These are phyloP conservation scores for Lerista edwardsae DNA, from an alignment of 2,797 vertebrate species.

Conservation along the genomic window DNA sequence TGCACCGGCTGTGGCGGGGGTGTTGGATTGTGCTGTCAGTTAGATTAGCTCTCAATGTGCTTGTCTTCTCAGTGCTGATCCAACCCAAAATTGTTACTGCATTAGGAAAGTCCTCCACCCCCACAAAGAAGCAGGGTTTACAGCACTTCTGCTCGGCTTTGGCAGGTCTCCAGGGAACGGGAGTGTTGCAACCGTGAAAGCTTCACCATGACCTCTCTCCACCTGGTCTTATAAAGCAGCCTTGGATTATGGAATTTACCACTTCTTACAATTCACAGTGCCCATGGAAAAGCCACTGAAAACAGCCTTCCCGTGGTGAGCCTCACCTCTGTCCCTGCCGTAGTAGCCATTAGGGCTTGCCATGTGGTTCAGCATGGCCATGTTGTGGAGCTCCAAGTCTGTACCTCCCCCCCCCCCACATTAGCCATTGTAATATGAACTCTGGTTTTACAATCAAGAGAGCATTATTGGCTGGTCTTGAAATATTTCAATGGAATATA, in stretches of 20 bases:
- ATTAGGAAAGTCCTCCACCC: neutral
- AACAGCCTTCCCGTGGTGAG: neutral
- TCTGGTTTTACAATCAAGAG: too few relatives aligned
- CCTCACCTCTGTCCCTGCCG: neutral
- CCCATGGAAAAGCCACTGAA: neutral
- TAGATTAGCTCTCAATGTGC: too few relatives aligned
- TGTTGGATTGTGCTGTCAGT: too few relatives aligned
- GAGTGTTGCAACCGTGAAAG: neutral
- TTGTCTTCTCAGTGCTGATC: too few relatives aligned
- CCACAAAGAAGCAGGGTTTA: neutral
- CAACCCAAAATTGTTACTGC: too few relatives aligned
- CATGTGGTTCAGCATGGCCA: neutral
- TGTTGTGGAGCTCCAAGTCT: neutral
- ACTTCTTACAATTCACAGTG: too few relatives aligned
- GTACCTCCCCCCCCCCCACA: too few relatives aligned
- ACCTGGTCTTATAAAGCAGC: neutral
- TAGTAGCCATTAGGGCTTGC: neutral
- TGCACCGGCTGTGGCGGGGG: too few relatives aligned
- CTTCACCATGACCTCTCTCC: too few relatives aligned
- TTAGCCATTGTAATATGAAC: too few relatives aligned
- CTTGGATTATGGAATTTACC: neutral
- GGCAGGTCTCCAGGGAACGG: neutral
- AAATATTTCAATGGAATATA: slow-evolving; percentile 16
- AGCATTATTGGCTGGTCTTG: neutral
- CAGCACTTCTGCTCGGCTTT: neutral